Conservation (phyloP, 2,888 invertebrate genomes). For the Eupsilia transversa region DNA sequence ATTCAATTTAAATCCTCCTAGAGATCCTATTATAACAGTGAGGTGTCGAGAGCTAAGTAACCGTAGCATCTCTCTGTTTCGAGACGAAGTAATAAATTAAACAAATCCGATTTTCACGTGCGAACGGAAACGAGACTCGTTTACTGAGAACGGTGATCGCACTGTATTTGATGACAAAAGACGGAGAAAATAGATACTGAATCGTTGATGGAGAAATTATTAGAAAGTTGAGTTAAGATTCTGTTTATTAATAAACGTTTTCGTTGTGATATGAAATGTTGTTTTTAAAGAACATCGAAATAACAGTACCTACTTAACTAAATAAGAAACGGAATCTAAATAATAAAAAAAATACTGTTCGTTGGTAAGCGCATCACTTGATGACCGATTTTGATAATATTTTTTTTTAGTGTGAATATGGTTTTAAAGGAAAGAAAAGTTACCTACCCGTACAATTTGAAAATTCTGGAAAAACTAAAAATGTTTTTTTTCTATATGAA, state of each 20-base stretch:
- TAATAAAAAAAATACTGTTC: neutral
- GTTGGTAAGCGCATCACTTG: too few species aligned
- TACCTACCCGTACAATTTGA: too few species aligned
- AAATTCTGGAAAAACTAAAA: too few species aligned
- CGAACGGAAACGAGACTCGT: constrained; percentile 78
- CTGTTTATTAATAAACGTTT: constrained; percentile 15
- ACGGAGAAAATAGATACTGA: constrained; percentile 68
- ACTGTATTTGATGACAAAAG: constrained; percentile 81
- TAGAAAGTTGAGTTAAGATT: constrained; percentile 30
- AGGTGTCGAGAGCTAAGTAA: constrained; percentile 88
- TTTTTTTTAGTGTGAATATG: too few species aligned
- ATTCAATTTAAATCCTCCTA: constrained; percentile 86
- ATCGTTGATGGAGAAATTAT: constrained; percentile 61
- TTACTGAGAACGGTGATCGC: constrained; percentile 75
- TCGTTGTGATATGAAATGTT: neutral
- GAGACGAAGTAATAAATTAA: constrained; percentile 88
- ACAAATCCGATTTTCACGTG: constrained; percentile 90
- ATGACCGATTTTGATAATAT: too few species aligned
- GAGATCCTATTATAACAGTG: constrained; percentile 88
- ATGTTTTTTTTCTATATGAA: too few species aligned
- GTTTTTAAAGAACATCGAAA: neutral
- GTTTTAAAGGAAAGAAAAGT: too few species aligned
- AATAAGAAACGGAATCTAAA: neutral
- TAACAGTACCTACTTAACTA: neutral
- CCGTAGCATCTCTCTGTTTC: constrained; percentile 83